Percentiles rank a stretch among this genome's conserved stretches.
phyloP scores from a whole-genome alignment of 64 coral and sea anemone species.

The Montipora cactus region DNA sequence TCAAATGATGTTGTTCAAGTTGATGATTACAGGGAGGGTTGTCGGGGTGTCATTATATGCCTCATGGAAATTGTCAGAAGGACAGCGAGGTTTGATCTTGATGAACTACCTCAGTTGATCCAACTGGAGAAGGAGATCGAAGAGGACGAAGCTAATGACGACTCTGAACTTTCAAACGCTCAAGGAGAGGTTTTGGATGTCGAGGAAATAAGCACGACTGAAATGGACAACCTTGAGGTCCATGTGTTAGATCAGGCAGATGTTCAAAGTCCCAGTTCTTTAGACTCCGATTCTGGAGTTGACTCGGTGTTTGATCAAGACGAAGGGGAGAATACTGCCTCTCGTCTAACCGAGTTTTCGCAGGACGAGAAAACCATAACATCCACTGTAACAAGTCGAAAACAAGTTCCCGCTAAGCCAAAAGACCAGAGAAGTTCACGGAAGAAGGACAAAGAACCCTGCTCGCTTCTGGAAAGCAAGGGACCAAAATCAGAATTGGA shows the following conservation, averaged over 20 bases:
- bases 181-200: constrained; percentile 78
- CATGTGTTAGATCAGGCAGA: constrained; percentile 53
- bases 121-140: constrained; percentile 97
- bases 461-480: constrained; percentile 74
- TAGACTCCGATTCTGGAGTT: constrained; percentile 89
- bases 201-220: constrained; percentile 65
- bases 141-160: constrained; percentile 71
- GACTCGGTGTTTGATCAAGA: constrained; percentile 84
- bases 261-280: constrained; percentile 61
- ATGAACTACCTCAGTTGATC: constrained; percentile 88
- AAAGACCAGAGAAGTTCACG: constrained; percentile 58
- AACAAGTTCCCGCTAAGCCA: constrained; percentile 32
- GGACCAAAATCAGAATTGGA: constrained; percentile 89
- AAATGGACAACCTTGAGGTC: constrained; percentile 53
- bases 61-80: constrained; percentile 96
- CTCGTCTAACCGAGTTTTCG: constrained; percentile 60
- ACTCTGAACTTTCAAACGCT: constrained; percentile 54
- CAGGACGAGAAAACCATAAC: constrained; percentile 51
- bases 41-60: constrained; percentile 92
- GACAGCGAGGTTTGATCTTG: constrained; percentile 75
- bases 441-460: constrained; percentile 27
- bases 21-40: constrained; percentile 88
- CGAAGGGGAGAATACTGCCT: constrained; percentile 56
- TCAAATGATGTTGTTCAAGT: constrained; percentile 96
- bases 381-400: background rate